Conservation (phyloP, 2,888 invertebrate genomes). For the Polydrusus tereticollis region DNA sequence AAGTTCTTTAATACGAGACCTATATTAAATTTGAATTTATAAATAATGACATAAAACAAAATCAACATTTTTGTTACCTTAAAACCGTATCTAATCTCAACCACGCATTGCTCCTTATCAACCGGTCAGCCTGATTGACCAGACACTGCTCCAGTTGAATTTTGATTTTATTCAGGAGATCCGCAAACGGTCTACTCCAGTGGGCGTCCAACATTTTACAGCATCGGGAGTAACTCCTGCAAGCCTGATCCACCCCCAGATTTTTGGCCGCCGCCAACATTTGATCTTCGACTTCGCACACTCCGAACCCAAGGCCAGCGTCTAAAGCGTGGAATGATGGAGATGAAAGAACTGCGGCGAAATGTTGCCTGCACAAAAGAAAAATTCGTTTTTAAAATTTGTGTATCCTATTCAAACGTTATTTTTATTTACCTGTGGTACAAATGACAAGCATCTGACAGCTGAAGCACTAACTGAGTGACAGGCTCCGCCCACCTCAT, state of each 20-base stretch:
- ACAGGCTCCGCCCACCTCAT: slow-evolving; percentile 87
- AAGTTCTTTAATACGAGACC: slow-evolving; percentile 75
- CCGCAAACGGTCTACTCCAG: slow-evolving; percentile 61
- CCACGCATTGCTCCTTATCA: slow-evolving; percentile 76
- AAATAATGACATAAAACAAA: slow-evolving; percentile 1
- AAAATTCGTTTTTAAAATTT: no score
- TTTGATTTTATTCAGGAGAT: slow-evolving; percentile 74
- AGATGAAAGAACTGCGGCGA: slow-evolving; percentile 78
- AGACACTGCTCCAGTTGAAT: slow-evolving; percentile 79
- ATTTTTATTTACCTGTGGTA: slow-evolving; percentile 70
- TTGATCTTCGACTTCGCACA: slow-evolving; percentile 83
- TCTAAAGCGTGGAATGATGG: slow-evolving; percentile 47
- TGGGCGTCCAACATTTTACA: slow-evolving; percentile 62
- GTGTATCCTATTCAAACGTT: not conserved
- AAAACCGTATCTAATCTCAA: slow-evolving; percentile 71
- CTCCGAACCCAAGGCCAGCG: slow-evolving; percentile 80
- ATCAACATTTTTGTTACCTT: slow-evolving; percentile 51
- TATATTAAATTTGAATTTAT: slow-evolving; percentile 56
- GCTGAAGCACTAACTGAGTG: slow-evolving; percentile 81
- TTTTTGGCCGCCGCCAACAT: slow-evolving; percentile 83
- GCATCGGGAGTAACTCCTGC: slow-evolving; percentile 78
- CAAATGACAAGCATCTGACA: slow-evolving; percentile 84
- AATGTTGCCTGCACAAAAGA: slow-evolving; percentile 78
- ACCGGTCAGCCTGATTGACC: slow-evolving; percentile 77
- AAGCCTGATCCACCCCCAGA: slow-evolving; percentile 85